A percentile compares a stretch with the other conserved stretches of the same genome.
Evolutionary conservation across 2,113 vertebrate species (phyloP).

Genomic region (Myiagra hebetior): DNA sequence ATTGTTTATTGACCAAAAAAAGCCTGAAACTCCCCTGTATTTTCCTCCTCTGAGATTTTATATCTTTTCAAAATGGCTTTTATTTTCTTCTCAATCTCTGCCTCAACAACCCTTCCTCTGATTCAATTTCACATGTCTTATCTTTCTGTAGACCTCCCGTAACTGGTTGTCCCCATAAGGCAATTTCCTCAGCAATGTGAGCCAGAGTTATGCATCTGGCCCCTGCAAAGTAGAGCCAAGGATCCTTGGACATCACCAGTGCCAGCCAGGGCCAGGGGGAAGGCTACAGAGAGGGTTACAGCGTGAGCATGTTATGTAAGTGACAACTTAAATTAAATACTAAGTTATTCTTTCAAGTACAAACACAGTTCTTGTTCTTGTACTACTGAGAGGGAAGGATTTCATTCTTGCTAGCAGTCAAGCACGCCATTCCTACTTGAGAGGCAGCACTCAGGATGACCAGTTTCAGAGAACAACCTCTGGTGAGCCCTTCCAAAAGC

Average conservation of each 20-base stretch:
- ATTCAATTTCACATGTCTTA: neutral
- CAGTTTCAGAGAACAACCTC: neutral
- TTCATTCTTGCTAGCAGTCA: neutral
- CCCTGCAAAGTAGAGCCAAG: neutral
- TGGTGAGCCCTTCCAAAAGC: neutral
- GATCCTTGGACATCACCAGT: neutral
- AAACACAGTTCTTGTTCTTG: neutral
- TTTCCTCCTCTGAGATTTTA: neutral
- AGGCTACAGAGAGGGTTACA: neutral
- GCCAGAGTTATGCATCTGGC: neutral
- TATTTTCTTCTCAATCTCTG: neutral
- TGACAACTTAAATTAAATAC: neutral
- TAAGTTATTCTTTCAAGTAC: neutral
- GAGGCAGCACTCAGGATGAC: neutral
- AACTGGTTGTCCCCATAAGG: neutral
- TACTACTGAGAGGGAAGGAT: neutral
- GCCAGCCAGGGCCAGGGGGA: neutral
- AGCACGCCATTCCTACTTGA: neutral
- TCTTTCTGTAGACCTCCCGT: neutral
- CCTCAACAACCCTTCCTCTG: neutral
- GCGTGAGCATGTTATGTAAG: neutral
- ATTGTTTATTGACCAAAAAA: neutral
- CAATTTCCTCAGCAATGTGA: neutral
- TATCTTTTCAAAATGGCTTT: neutral
- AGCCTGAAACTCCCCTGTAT: neutral